These are phyloP conservation scores for Cheilinus undulatus DNA, from an alignment of 2,113 vertebrate species.

Conservation along the genomic window DNA sequence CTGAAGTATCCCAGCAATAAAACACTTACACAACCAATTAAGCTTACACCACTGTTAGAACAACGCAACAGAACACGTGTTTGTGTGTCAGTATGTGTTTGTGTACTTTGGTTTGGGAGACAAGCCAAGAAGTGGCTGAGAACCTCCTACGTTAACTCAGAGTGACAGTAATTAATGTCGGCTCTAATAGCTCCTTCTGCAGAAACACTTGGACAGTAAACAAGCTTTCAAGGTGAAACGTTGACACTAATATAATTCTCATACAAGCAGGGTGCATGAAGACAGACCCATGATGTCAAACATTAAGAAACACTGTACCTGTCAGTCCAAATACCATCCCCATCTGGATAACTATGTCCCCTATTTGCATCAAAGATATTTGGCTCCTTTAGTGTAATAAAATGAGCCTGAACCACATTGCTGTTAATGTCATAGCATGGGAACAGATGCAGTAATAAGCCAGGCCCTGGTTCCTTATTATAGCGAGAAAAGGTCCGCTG, in stretches of 20 bases:
- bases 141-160: conserved; percentile 53
- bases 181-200: conserved; percentile 60
- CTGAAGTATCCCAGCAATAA: conserved; percentile 1
- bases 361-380: conserved; percentile 52
- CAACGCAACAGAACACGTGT: conserved; percentile 3
- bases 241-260: conserved; percentile 56
- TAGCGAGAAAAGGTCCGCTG: conserved; percentile 40
- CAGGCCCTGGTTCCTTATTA: conserved; percentile 54
- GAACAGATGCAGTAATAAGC: conserved; percentile 45
- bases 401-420: conserved; percentile 32
- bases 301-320: conserved; percentile 57
- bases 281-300: conserved; percentile 52
- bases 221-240: conserved; percentile 68
- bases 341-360: conserved; percentile 45
- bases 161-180: conserved; percentile 72
- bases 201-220: conserved; percentile 62
- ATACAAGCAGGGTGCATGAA: conserved; percentile 16
- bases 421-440: conserved; percentile 26
- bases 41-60: conserved; percentile 4
- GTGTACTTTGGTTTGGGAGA: conserved; percentile 45
- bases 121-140: conserved; percentile 49
- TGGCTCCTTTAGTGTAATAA: conserved; percentile 33
- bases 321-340: conserved; percentile 47
- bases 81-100: neutral
- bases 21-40: conserved; percentile 12